Conservation (phyloP, 2,888 invertebrate genomes). For the Acrobasis consociella region DNA sequence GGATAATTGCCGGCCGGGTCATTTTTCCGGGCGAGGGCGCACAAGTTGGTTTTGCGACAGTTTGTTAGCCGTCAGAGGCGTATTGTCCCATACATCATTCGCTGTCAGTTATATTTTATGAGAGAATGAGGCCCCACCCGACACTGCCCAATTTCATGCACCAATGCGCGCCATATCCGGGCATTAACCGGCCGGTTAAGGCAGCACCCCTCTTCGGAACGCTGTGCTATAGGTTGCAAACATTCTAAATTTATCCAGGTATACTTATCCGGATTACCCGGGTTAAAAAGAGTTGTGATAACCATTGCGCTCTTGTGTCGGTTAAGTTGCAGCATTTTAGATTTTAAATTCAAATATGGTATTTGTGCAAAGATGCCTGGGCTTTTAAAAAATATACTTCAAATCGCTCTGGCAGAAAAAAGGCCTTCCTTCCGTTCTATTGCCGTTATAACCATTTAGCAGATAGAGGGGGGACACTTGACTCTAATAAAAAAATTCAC, state of each 20-base stretch:
- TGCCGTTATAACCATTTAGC: no score
- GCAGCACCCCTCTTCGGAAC: conserved; percentile 1
- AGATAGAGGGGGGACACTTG: no score
- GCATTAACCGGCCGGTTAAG: conserved; percentile 30
- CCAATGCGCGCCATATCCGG: conserved; percentile 39
- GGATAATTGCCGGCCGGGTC: conserved; percentile 20
- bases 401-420: no score
- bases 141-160: conserved; percentile 49
- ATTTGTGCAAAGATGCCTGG: not conserved
- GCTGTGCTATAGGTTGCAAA: conserved; percentile 9
- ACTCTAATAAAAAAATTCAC: no score
- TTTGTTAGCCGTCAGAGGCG: conserved; percentile 28
- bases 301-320: conserved; percentile 13
- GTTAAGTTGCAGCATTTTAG: conserved; percentile 25
- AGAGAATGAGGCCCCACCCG: conserved; percentile 36
- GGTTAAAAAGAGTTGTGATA: conserved; percentile 28
- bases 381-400: no score
- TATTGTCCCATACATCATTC: conserved; percentile 50
- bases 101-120: conserved; percentile 51
- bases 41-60: conserved; percentile 24
- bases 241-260: conserved; percentile 23
- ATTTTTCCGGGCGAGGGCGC: conserved; percentile 34
- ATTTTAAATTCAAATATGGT: not conserved
- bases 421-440: no score
- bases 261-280: conserved; percentile 26